Percentiles rank a stretch among this genome's conserved stretches.
phyloP scores from a whole-genome alignment of 1,140 invertebrate genomes.

The Cherax quadricarinatus region DNA sequence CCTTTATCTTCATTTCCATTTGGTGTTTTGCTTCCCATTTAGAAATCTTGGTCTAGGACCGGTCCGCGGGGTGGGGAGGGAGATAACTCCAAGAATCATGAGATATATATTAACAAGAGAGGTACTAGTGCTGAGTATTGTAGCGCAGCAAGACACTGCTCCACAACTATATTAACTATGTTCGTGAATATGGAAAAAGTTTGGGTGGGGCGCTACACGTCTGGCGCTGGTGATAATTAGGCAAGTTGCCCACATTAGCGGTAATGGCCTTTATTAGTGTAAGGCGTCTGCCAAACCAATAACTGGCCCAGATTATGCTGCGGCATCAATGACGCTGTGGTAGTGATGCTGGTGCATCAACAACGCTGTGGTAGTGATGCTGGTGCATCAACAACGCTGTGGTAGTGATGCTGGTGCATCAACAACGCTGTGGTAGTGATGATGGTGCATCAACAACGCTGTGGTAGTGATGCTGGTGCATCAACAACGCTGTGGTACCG shows the following conservation, averaged over 20 bases:
- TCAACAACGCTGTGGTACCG: background rate
- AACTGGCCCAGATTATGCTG: background rate
- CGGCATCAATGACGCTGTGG: too few species aligned
- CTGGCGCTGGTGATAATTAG: conserved; percentile 1
- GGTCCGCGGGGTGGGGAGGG: too few species aligned
- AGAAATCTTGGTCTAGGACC: too few species aligned
- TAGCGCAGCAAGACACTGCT: too few species aligned
- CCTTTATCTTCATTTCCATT: too few species aligned
- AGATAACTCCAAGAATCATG: too few species aligned
- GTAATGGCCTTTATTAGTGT: background rate
- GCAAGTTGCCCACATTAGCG: conserved; percentile 6
- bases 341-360: background rate
- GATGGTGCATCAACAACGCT: too few species aligned
- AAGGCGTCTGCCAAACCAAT: background rate
- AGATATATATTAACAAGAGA: too few species aligned
- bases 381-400: too few species aligned
- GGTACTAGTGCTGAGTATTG: too few species aligned
- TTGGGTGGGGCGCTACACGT: background rate
- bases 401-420: background rate
- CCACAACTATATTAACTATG: background rate
- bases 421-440: background rate
- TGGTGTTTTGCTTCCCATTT: too few species aligned
- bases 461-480: background rate
- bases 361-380: background rate
- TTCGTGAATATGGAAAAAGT: background rate